A percentile compares a stretch with the other conserved stretches of the same genome.
phyloP scores from a whole-genome alignment of 2,113 vertebrate genomes.

The Corvus moneduloides region DNA sequence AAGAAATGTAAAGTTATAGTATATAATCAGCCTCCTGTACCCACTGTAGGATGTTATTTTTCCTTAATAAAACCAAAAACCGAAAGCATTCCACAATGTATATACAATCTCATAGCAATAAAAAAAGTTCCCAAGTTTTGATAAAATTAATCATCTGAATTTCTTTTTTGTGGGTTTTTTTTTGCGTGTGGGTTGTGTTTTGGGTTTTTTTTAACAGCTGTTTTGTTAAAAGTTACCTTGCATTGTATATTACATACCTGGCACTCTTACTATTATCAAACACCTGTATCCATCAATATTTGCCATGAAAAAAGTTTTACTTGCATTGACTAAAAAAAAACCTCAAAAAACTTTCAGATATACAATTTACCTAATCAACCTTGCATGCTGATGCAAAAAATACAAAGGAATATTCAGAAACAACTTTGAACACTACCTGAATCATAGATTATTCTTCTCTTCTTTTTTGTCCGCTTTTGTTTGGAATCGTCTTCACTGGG shows the following conservation, averaged over 20 bases:
- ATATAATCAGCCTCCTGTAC: neutral
- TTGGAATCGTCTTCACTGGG: constrained; percentile 67
- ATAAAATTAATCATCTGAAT: neutral
- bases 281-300: neutral
- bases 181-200: neutral
- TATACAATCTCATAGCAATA: neutral
- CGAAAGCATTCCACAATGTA: neutral
- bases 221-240: neutral
- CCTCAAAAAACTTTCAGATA: neutral
- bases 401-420: neutral
- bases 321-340: neutral
- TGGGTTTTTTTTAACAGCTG: neutral
- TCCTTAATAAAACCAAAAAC: neutral
- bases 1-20: neutral
- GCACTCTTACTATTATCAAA: neutral
- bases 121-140: neutral
- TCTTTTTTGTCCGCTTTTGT: constrained; percentile 76
- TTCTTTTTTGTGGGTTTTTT: neutral
- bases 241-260: neutral
- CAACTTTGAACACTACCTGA: constrained; percentile 74
- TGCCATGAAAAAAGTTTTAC: neutral
- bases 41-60: neutral
- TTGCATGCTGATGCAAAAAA: neutral
- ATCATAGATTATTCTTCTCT: constrained; percentile 85
- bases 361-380: neutral